Conservation (phyloP, 2,888 invertebrate species). For the Cryptocheilus praepositus region DNA sequence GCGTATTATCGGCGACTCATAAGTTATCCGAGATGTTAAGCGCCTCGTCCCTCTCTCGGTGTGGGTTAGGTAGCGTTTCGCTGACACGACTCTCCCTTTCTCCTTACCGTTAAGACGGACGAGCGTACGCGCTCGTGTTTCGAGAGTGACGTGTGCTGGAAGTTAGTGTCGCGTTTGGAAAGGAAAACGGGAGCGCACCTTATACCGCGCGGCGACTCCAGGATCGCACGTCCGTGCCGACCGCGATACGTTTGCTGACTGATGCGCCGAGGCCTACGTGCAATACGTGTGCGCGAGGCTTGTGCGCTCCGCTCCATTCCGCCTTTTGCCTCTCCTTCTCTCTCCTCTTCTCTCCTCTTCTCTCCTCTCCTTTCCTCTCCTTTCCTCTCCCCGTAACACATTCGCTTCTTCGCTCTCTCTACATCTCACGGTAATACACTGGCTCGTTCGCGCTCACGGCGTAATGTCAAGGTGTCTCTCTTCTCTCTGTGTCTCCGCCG, state of each 20-base stretch:
- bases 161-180: not conserved
- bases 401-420: not conserved
- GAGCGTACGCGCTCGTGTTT: not conserved
- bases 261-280: constrained; percentile 25
- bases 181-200: constrained; percentile 3
- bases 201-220: not conserved
- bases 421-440: too few relatives aligned
- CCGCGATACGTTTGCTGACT: constrained; percentile 52
- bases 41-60: too few relatives aligned
- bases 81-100: constrained; percentile 8
- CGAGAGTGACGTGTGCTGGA: too few relatives aligned
- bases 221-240: constrained; percentile 22
- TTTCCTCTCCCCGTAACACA: constrained; percentile 4
- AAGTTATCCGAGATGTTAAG: too few relatives aligned
- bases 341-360: constrained; percentile 23
- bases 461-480: too few relatives aligned
- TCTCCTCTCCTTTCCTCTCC: constrained; percentile 27
- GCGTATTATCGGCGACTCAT: too few relatives aligned
- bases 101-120: not conserved
- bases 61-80: too few relatives aligned
- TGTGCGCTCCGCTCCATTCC: constrained; percentile 21
- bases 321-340: constrained; percentile 37
- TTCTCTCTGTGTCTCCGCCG: too few relatives aligned
- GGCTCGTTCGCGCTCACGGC: too few relatives aligned
- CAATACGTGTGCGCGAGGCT: constrained; percentile 15